phyloP scores from a whole-genome alignment of 2,797 vertebrate species.

The Iguana delicatissima region DNA sequence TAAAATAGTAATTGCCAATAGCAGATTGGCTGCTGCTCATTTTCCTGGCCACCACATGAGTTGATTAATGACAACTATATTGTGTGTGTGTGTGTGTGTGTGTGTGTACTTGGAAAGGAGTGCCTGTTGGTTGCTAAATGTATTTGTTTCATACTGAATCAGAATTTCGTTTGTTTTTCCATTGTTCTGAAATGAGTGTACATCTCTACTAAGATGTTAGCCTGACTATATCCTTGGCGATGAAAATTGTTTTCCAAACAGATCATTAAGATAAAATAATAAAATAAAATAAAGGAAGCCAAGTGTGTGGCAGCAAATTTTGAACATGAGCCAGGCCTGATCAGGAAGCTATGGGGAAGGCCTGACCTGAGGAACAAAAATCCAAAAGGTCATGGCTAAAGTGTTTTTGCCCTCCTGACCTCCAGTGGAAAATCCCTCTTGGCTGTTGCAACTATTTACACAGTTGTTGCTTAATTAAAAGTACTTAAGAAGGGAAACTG shows the following conservation, averaged over 20 bases:
- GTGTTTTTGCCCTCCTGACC: not conserved
- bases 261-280: not conserved
- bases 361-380: constrained; percentile 60
- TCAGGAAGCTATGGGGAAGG: constrained; percentile 57
- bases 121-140: not conserved
- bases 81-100: too few relatives aligned
- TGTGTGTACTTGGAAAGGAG: too few relatives aligned
- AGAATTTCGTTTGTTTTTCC: not conserved
- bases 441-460: constrained; percentile 52
- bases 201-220: not conserved
- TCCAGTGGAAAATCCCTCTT: not conserved
- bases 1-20: not conserved
- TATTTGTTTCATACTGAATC: not conserved
- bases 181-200: not conserved
- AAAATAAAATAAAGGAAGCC: constrained; percentile 32
- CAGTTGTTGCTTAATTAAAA: constrained; percentile 70
- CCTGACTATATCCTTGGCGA: not conserved
- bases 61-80: not conserved
- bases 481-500: constrained; percentile 54
- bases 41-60: not conserved
- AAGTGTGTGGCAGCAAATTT: not conserved
- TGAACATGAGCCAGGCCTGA: constrained; percentile 40
- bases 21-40: not conserved
- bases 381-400: constrained; percentile 59
- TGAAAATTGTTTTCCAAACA: not conserved